These are phyloP conservation scores for Drosophila kurseongensis DNA, from an alignment of 1,140 invertebrate species.

Conservation along the genomic window DNA sequence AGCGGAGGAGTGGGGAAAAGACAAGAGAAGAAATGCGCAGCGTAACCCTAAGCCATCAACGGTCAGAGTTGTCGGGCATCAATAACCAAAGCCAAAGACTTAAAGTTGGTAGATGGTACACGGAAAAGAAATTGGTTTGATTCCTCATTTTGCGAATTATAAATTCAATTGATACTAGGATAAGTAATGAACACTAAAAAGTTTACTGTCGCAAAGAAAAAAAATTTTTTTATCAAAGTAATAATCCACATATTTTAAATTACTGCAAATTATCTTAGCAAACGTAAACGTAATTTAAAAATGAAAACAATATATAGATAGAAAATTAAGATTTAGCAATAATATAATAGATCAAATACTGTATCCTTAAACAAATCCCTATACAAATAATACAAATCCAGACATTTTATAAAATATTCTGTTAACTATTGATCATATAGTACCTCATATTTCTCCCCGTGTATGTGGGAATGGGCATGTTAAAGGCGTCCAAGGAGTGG, in stretches of 20 bases:
- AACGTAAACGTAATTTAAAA: background rate
- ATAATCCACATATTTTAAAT: too few species aligned
- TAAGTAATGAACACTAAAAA: too few species aligned
- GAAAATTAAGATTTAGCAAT: too few species aligned
- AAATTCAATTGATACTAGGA: too few species aligned
- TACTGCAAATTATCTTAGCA: too few species aligned
- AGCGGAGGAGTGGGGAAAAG: constrained; percentile 20
- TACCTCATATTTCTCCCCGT: constrained; percentile 12
- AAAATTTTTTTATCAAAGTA: too few species aligned
- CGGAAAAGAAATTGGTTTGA: background rate
- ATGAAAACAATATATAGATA: background rate
- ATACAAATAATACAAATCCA: too few species aligned
- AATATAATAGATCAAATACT: too few species aligned
- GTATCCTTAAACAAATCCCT: too few species aligned
- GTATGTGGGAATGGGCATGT: constrained; percentile 33
- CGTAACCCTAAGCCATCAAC: constrained; percentile 75
- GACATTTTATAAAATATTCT: too few species aligned
- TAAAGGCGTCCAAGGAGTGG: constrained; percentile 27
- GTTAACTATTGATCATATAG: background rate
- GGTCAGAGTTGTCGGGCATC: constrained; percentile 75
- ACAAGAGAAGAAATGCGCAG: constrained; percentile 55
- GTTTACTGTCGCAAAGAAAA: too few species aligned
- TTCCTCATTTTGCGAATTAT: too few species aligned
- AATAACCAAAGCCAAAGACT: constrained; percentile 66
- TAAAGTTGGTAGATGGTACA: constrained; percentile 29